phyloP scores from a whole-genome alignment of 2,888 invertebrate genomes.

The Leucania comma region DNA sequence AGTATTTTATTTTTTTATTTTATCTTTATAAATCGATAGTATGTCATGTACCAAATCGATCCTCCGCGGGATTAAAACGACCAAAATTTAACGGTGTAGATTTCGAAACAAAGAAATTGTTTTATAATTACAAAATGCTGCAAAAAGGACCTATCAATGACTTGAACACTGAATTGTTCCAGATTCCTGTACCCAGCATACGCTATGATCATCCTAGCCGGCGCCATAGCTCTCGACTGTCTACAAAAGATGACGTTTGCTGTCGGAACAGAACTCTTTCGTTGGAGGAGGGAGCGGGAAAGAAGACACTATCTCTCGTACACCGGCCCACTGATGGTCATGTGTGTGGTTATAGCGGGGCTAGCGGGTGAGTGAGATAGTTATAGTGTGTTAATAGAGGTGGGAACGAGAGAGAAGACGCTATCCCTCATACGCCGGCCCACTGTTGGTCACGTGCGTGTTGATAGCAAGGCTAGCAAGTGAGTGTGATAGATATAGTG shows the following conservation, averaged over 20 bases:
- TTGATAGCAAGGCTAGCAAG: slow-evolving; percentile 59
- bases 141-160: no score
- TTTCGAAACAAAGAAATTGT: no score
- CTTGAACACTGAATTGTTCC: slow-evolving; percentile 38
- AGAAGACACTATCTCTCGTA: slow-evolving; percentile 93
- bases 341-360: slow-evolving; percentile 91
- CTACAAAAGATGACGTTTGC: slow-evolving; percentile 93
- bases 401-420: slow-evolving; percentile 79
- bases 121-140: no score
- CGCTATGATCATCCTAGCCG: slow-evolving; percentile 96
- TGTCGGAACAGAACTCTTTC: slow-evolving; percentile 78
- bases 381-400: slow-evolving; percentile 27
- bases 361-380: slow-evolving; percentile 80
- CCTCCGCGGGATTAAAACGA: no score
- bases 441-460: slow-evolving; percentile 92
- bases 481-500: slow-evolving; percentile 31
- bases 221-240: slow-evolving; percentile 94
- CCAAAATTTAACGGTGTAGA: no score
- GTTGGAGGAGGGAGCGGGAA: slow-evolving; percentile 78
- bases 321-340: slow-evolving; percentile 93
- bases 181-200: slow-evolving; percentile 98
- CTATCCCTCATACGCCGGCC: slow-evolving; percentile 65
- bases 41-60: no score
- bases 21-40: no score
- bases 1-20: no score